Base-by-base conservation (phyloP, 2,113 vertebrate species). In the Anhinga anhinga region DNA sequence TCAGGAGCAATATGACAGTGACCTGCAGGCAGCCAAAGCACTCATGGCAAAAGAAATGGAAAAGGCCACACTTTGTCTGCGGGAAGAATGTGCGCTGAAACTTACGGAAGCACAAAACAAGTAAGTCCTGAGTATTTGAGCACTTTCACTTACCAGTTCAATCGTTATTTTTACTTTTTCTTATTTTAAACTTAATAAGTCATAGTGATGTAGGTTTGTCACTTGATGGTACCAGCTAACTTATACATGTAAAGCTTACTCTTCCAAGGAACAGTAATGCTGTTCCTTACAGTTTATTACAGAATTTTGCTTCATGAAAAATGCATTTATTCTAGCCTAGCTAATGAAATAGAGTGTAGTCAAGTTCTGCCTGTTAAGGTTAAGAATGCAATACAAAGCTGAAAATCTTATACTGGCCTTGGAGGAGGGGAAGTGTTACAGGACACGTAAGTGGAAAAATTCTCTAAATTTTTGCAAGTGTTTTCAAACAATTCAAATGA, bases 61-160 rank as follows among this genome's bases (percentile, higher is more conserved):
- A 78, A 97, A 98, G n/a, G 70, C 97, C 27, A 95, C 72, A 0
- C 81, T 92, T 30, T 63, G 79, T 17, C 88, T 98, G 34, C 96
- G 98, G 93, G 98, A 98, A 63, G 98, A 99, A 76, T 96, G 95
- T 20, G 97, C 98, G 7, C 91, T 95, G 65, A 98, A 96, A 90
- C 96, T 99, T 42, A 83, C 30, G 87, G 97, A 98, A 90, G 98
- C 98, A 30, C 97, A 98, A 84, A 97, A 92, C 66, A 99, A 98
- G 99, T 99, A 49, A 95, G 97, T 93, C 19, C 25, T 18, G 52
- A 63, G 17, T 32, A 34, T 74, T 19, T 10, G 21, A 42, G 58
- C 7, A 3, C 20, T 69, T 83, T 40, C 7, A 9, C 5, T 65
- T 42, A 34, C 2, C 27, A 15, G 9, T 63, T 58, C 5, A 15